A percentile compares a stretch with the other conserved stretches of the same genome.
Evolutionary conservation across 2,113 vertebrate species (phyloP).

Genomic region (Morphnarchus princeps): DNA sequence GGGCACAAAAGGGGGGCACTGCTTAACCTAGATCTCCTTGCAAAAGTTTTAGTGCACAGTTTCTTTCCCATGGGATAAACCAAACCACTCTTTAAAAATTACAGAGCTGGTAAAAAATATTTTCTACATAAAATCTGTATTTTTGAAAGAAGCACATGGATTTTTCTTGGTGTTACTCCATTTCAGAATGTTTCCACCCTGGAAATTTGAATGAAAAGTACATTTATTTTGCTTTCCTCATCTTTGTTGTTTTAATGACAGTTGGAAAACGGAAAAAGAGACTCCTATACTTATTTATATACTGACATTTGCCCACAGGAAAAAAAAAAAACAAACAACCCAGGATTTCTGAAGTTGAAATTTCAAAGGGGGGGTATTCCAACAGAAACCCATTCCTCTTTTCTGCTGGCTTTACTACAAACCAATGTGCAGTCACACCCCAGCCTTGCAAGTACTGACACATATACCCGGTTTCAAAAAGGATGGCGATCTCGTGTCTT

Average conservation of each 20-base stretch:
- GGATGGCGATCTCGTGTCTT: background rate
- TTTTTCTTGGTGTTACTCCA: background rate
- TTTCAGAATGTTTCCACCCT: background rate
- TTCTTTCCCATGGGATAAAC: background rate
- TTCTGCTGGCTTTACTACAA: slow-evolving; percentile 18
- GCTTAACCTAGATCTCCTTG: background rate
- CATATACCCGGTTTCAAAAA: background rate
- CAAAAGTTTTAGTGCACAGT: background rate
- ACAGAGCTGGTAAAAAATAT: background rate
- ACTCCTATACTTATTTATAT: background rate
- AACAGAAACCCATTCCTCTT: background rate
- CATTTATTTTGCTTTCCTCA: background rate
- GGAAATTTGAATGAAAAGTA: background rate
- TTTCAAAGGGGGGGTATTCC: background rate
- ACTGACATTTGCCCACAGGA: background rate
- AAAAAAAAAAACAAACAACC: background rate
- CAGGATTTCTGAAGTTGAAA: slow-evolving; percentile 15
- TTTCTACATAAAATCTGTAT: background rate
- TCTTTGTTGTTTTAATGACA: background rate
- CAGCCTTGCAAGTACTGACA: background rate
- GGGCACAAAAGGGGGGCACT: accelerated
- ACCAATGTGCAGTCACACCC: background rate
- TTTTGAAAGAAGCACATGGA: background rate
- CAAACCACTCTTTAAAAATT: background rate
- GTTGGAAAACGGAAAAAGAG: background rate